Evolutionary conservation across 2,888 invertebrate genomes (phyloP).

Genomic region (Melipona beecheii): DNA sequence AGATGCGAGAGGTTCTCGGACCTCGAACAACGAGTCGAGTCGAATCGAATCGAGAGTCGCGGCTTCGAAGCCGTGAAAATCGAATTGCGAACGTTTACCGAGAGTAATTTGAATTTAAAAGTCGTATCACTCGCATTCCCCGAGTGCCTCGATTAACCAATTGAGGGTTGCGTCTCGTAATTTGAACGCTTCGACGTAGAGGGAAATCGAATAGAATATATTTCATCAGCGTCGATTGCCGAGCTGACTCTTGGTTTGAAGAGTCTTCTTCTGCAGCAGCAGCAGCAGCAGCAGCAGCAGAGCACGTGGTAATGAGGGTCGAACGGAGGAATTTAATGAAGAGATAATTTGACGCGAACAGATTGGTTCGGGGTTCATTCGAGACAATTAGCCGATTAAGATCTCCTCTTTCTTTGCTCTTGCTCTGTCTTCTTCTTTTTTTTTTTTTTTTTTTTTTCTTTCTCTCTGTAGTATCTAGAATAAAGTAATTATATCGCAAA

Average conservation of each 20-base stretch:
- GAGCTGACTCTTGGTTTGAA: too few species aligned
- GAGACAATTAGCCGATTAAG: slow-evolving; percentile 35
- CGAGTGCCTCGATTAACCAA: neutral
- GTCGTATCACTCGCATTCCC: neutral
- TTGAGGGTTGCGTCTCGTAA: neutral
- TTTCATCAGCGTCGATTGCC: neutral
- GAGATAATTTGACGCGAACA: slow-evolving; percentile 7
- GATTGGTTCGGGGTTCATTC: neutral
- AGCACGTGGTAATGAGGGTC: neutral
- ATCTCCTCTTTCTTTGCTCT: slow-evolving; percentile 19
- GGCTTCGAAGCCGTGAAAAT: neutral
- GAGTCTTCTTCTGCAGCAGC: neutral
- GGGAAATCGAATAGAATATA: neutral
- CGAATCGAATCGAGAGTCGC: neutral
- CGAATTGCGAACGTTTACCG: too few species aligned
- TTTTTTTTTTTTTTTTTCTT: neutral
- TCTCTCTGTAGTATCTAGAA: slow-evolving; percentile 31
- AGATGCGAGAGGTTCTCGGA: neutral
- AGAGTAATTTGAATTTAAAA: too few species aligned
- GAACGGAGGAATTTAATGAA: neutral
- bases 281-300: too few species aligned
- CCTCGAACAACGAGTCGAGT: neutral
- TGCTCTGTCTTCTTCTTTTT: neutral
- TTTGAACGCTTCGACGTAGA: neutral
- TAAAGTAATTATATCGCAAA: slow-evolving; percentile 45